Percentiles rank a stretch among this genome's conserved stretches.
Evolutionary conservation across 2,888 invertebrate species (phyloP).

Genomic region (Hoplodrina blanda): DNA sequence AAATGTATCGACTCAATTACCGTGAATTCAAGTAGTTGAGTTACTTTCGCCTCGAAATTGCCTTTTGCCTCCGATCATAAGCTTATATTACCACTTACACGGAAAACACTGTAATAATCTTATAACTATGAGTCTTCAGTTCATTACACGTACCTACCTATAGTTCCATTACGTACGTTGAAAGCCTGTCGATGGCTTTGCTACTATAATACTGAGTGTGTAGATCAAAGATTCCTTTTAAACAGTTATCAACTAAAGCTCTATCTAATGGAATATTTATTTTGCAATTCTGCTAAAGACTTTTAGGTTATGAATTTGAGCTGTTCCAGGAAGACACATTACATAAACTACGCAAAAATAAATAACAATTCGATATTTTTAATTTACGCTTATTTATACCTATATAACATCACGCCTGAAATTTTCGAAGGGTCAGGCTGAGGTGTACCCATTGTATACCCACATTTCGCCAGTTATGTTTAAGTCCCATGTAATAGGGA

Average conservation of each 20-base stretch:
- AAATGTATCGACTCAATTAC: background rate
- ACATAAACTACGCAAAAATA: too few species aligned
- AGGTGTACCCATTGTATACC: too few species aligned
- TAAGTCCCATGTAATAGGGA: too few species aligned
- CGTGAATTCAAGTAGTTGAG: background rate
- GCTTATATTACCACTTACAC: constrained; percentile 14
- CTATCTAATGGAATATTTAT: too few species aligned
- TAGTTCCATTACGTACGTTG: constrained; percentile 14
- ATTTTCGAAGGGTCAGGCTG: too few species aligned
- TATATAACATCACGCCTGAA: too few species aligned
- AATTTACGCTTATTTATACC: too few species aligned
- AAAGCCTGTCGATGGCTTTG: constrained; percentile 12
- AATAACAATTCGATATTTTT: too few species aligned
- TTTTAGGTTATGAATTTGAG: too few species aligned
- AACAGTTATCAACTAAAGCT: background rate
- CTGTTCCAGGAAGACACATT: too few species aligned
- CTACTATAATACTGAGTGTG: background rate
- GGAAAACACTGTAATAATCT: background rate
- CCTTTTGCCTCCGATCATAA: constrained; percentile 21
- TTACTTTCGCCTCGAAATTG: constrained; percentile 12
- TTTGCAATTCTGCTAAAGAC: too few species aligned
- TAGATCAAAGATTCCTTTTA: background rate
- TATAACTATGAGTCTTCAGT: constrained; percentile 1
- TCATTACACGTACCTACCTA: constrained; percentile 2
- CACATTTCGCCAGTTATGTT: too few species aligned